Conservation (phyloP, 2,888 invertebrate genomes). For the Chloroclystis v-ata region DNA sequence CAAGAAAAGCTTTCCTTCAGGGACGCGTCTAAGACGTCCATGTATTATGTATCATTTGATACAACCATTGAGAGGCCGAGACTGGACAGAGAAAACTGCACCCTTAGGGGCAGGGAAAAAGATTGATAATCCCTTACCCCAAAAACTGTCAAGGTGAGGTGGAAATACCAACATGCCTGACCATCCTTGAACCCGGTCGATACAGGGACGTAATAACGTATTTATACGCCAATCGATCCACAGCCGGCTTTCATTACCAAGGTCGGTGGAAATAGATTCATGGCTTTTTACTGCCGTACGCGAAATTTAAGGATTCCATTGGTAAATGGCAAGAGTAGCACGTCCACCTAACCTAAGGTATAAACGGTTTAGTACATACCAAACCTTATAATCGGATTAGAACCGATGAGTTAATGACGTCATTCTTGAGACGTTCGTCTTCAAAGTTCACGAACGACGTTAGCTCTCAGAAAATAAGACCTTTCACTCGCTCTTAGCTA, state of each 20-base stretch:
- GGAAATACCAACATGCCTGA: slow-evolving; percentile 32
- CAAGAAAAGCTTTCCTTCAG: too few relatives aligned
- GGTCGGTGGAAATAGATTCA: slow-evolving; percentile 51
- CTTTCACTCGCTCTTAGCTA: too few relatives aligned
- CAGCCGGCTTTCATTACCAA: slow-evolving; percentile 51
- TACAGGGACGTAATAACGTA: slow-evolving; percentile 37
- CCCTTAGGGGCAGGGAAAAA: slow-evolving; percentile 2
- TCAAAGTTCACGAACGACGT: too few relatives aligned
- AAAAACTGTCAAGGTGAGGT: slow-evolving; percentile 24
- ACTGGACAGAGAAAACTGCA: neutral
- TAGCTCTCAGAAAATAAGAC: too few relatives aligned
- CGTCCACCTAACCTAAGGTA: too few relatives aligned
- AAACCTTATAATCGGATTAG: too few relatives aligned
- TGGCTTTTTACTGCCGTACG: slow-evolving; percentile 26
- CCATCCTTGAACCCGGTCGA: slow-evolving; percentile 55
- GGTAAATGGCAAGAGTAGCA: too few relatives aligned
- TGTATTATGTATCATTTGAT: neutral
- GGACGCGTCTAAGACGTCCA: neutral
- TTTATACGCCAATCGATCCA: slow-evolving; percentile 29
- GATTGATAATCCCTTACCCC: slow-evolving; percentile 19
- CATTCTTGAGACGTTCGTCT: too few relatives aligned
- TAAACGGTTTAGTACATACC: too few relatives aligned
- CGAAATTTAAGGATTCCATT: slow-evolving; percentile 23
- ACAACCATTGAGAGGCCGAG: neutral
- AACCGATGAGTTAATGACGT: too few relatives aligned